Evolutionary conservation across 1,140 invertebrate species (phyloP), one percentile per base, ranked within the genome.

Genomic region (Asobara japonica): DNA sequence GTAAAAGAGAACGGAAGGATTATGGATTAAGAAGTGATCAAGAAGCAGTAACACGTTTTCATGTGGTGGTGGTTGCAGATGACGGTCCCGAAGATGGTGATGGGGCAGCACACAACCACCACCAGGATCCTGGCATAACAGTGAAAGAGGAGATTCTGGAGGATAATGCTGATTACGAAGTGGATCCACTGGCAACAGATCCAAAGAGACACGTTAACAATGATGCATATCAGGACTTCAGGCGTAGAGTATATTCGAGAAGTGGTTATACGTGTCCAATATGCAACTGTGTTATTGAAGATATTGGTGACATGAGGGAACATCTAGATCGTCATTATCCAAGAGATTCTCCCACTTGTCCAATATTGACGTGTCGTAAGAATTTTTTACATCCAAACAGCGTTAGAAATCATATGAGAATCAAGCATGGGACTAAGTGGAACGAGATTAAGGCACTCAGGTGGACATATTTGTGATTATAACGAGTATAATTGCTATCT

Each of bases 251-350:
- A 13, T 20, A 25, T 82, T 29, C 76, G 75, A 83, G 80, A 5
- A 81, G 80, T 68, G 80, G 82, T 71, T 88, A 84, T 65, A 79
- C 90, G 76, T 94, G 93, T 81, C 93, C 93, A 38, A 88, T 95
- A 76, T 95, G 94, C 85, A 90, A 89, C 72, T 86, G 88, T 64
- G 89, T 91, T 62, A 86, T 91, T 68, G 89, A 89, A 74, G 90
- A 91, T 75, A 89, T 92, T 78, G 89, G 90, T 70, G 89, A 86
- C 30, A 91, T 94, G 82, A 90, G 93, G 45, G 89, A 90, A 30
- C 94, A 95, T 84, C 88, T 95, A 75, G 93, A 93, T 76, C 89
- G 92, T 66, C 94, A 95, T 84, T 95, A 94, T 86, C 94, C 94
- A 6, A 90, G 93, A 74, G 93, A 94, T 84, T 94, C 92, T 83